Base-by-base conservation (phyloP, 2,888 invertebrate species). In the Ceriagrion tenellum region DNA sequence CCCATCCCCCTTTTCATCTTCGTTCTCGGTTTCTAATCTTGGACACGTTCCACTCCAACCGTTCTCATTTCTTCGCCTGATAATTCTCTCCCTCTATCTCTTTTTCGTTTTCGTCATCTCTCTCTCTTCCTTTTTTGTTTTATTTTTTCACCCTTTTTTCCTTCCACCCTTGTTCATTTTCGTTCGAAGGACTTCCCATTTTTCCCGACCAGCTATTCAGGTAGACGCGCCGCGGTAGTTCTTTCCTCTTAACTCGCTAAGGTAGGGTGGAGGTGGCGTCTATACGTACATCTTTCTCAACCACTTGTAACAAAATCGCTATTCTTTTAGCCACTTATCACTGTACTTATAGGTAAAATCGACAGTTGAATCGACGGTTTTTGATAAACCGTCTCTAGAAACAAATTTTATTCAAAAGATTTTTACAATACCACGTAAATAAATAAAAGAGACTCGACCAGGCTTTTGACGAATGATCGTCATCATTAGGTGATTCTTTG, bases 21-120 rank as follows among this genome's bases (percentile, higher is more conserved):
- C n/a, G 40, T 74, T 93, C 93, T 74, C 93, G 16, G 93, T 69
- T 93, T 93, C 93, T 93, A 93, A 93, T 93, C 93, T 93, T 93
- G 69, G 91, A 91, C 91, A 69, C 69, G 93, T 69, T 93, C 93
- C 93, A 93, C 93, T 93, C 47, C 93, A 93, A 74, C 93, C 93
- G 35, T 93, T 93, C 69, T 93, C 93, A 93, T 93, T 93, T 93
- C 93, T 93, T 93, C 69, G 63, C 93, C 93, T 69, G 93, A 93
- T 93, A 93, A 93, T 93, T 93, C 69, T 93, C 69, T 69, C 81
- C 35, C 81, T 93, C 47, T 91, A 4, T 59, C 47, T 47, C n/a
- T 47, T 13, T 81, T 0, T 59, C 47, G 47, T 47, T 2, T 47
- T 47, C 69, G n/a, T 69, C 69, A 16, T 59, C 26, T 59, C 47